These are phyloP conservation scores for Heliothis peltigera DNA, from an alignment of 2,888 invertebrate species.

Conservation along the genomic window DNA sequence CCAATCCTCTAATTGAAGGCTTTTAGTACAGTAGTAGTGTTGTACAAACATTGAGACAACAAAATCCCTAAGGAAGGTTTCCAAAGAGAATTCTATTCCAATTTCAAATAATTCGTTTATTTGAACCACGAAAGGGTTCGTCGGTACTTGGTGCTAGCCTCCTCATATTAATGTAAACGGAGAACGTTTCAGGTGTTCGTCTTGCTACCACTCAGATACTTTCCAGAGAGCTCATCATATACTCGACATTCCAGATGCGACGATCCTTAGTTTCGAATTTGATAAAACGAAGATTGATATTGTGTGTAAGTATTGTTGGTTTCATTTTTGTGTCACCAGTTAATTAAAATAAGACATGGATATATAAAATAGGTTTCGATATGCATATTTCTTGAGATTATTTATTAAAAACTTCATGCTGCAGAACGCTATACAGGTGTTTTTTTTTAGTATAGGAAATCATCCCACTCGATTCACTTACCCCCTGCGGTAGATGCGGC, in stretches of 20 bases:
- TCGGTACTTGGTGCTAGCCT: not conserved
- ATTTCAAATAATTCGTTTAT: slow-evolving; percentile 21
- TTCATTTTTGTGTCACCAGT: too few species aligned
- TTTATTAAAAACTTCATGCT: too few species aligned
- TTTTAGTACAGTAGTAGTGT: slow-evolving; percentile 22
- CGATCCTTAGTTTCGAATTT: slow-evolving; percentile 71
- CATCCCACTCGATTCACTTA: too few species aligned
- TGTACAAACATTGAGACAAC: slow-evolving; percentile 20
- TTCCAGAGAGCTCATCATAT: slow-evolving; percentile 90
- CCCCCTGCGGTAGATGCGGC: too few species aligned
- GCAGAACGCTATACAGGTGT: too few species aligned
- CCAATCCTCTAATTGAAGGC: slow-evolving; percentile 8
- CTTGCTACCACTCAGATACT: slow-evolving; percentile 90
- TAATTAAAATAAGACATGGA: too few species aligned
- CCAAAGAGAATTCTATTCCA: slow-evolving; percentile 22
- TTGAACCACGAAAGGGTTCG: slow-evolving; percentile 8
- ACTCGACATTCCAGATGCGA: slow-evolving; percentile 87
- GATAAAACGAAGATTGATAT: slow-evolving; percentile 78
- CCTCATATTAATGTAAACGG: slow-evolving; percentile 11
- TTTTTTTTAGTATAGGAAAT: too few species aligned
- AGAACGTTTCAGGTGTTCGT: slow-evolving; percentile 84
- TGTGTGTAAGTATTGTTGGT: slow-evolving; percentile 86
- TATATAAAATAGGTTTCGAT: too few species aligned
- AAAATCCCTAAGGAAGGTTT: slow-evolving; percentile 3
- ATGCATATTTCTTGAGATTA: too few species aligned